Percentiles rank a stretch among this genome's conserved stretches.
Evolutionary conservation across 1,140 invertebrate genomes (phyloP).

Genomic region (Platorchestia sp.): DNA sequence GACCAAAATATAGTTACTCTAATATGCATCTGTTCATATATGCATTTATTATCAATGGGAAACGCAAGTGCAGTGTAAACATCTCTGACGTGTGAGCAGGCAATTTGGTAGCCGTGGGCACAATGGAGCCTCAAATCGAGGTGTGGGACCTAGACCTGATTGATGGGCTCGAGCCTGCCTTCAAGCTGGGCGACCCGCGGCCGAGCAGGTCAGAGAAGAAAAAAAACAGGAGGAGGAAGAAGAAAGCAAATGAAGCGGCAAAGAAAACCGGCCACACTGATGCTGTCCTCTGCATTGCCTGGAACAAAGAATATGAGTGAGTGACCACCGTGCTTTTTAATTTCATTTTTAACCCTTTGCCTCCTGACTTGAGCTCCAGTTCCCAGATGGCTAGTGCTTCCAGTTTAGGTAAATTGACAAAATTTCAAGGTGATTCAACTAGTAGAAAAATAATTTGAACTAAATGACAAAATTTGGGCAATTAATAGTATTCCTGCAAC

Average conservation of each 20-base stretch:
- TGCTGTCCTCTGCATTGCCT: constrained; percentile 91
- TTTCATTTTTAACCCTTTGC: neutral
- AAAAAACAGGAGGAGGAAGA: constrained; percentile 74
- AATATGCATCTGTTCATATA: neutral
- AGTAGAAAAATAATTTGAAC: no score
- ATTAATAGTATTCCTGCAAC: no score
- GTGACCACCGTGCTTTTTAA: neutral
- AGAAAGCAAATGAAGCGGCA: neutral
- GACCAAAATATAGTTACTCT: no score
- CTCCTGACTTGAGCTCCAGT: no score
- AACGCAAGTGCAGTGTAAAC: neutral
- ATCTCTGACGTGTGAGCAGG: constrained; percentile 74
- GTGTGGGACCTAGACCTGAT: constrained; percentile 96
- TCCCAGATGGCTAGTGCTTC: no score
- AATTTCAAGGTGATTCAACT: no score
- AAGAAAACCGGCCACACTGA: constrained; percentile 82
- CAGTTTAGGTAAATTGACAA: no score
- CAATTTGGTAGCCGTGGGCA: constrained; percentile 92
- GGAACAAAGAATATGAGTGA: constrained; percentile 83
- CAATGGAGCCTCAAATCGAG: constrained; percentile 91
- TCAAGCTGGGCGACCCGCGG: constrained; percentile 81
- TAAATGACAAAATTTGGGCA: no score
- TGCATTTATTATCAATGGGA: neutral
- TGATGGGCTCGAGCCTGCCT: constrained; percentile 88
- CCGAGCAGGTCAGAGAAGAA: constrained; percentile 74